Conservation (phyloP, 2,888 invertebrate species). For the Teleogryllus oceanicus region DNA sequence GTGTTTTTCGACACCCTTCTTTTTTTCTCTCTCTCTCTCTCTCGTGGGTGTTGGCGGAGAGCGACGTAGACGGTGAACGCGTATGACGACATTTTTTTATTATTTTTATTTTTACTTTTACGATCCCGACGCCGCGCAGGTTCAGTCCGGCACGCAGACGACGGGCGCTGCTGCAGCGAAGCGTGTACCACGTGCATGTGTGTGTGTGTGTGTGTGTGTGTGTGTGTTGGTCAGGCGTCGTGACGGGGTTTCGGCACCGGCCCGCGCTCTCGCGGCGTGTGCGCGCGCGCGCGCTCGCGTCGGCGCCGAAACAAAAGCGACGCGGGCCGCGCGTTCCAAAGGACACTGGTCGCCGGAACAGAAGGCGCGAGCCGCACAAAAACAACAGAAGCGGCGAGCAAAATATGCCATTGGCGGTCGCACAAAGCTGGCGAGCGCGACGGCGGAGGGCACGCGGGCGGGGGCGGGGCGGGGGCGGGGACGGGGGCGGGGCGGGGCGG, state of each 20-base stretch:
- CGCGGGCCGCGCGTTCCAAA: background rate
- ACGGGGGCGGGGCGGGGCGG: background rate
- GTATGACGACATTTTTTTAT: too few relatives aligned
- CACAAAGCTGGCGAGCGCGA: background rate
- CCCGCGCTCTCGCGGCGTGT: too few relatives aligned
- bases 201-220: background rate
- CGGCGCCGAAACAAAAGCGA: background rate
- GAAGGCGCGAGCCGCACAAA: background rate
- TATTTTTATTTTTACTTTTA: background rate
- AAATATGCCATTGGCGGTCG: slow-evolving; percentile 5
- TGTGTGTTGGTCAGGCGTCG: background rate
- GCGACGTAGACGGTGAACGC: too few relatives aligned
- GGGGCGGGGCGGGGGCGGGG: background rate
- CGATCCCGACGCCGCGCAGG: background rate
- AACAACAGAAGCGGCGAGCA: slow-evolving; percentile 7
- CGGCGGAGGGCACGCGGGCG: background rate
- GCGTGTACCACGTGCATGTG: background rate
- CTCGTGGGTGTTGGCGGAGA: too few relatives aligned
- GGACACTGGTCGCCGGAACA: slow-evolving; percentile 1
- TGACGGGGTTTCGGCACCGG: background rate
- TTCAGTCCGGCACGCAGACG: background rate
- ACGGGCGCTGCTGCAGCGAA: too few relatives aligned
- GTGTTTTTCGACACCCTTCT: background rate
- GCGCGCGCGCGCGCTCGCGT: background rate
- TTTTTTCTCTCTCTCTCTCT: too few relatives aligned